phyloP scores from a whole-genome alignment of 2,113 vertebrate species.

The Seriola aureovittata region DNA sequence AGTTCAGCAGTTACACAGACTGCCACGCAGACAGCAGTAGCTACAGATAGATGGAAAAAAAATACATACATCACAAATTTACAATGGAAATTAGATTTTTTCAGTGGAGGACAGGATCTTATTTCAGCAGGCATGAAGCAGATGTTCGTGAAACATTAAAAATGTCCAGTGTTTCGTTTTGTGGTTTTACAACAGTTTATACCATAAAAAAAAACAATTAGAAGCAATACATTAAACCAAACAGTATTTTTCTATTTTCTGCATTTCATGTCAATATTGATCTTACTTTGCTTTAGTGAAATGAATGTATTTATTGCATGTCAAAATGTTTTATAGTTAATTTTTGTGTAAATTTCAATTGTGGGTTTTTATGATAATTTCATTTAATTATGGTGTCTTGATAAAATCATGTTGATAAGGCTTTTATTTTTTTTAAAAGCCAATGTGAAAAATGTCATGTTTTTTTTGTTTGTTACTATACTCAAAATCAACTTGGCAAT shows the following conservation, averaged over 20 bases:
- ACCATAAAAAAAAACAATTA: conserved; percentile 50
- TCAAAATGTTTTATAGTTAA: conserved; percentile 84
- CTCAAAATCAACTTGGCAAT: conserved; percentile 86
- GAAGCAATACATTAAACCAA: conserved; percentile 82
- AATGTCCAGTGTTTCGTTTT: conserved; percentile 27
- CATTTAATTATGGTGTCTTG: conserved; percentile 76
- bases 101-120: conserved; percentile 28
- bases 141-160: conserved; percentile 26
- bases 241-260: conserved; percentile 79
- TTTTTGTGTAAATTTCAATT: conserved; percentile 82
- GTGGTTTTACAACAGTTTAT: conserved; percentile 51
- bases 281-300: conserved; percentile 83
- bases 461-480: conserved; percentile 83
- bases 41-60: conserved; percentile 36
- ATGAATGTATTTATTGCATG: conserved; percentile 91
- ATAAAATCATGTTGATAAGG: conserved; percentile 81
- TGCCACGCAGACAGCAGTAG: conserved; percentile 52
- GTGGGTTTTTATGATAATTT: conserved; percentile 79
- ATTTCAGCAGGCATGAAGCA: conserved; percentile 48
- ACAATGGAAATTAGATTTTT: conserved; percentile 38
- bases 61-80: conserved; percentile 46
- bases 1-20: conserved; percentile 55
- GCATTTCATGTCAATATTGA: conserved; percentile 79
- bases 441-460: conserved; percentile 81
- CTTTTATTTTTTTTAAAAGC: conserved; percentile 85